These are phyloP conservation scores for Pygmarrhopalites habei DNA, from an alignment of 1,140 invertebrate genomes.

Conservation along the genomic window DNA sequence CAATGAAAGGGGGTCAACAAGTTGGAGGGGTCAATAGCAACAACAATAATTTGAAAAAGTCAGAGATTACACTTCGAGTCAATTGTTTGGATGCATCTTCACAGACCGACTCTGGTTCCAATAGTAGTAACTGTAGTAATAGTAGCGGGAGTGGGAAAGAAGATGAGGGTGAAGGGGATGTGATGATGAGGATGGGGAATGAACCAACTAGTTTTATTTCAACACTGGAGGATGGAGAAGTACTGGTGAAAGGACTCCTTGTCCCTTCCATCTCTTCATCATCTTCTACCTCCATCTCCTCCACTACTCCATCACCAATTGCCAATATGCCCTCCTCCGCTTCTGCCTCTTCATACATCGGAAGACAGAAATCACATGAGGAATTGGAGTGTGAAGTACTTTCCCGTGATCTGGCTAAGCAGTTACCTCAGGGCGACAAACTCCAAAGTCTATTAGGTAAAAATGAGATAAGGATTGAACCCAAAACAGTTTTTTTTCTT, in stretches of 20 bases:
- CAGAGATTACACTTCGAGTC: constrained; percentile 23
- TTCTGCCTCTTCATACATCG: constrained; percentile 36
- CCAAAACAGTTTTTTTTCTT: background rate
- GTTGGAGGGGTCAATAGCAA: no score
- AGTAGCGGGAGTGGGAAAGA: constrained; percentile 13
- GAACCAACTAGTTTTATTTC: no score
- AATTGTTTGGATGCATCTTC: constrained; percentile 31
- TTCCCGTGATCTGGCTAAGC: constrained; percentile 62
- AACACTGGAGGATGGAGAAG: no score
- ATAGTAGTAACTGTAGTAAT: constrained; percentile 14
- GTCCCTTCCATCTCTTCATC: no score
- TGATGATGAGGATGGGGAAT: background rate
- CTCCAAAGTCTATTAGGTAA: constrained; percentile 61
- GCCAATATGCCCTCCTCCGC: no score
- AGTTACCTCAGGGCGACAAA: constrained; percentile 58
- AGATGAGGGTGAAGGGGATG: background rate
- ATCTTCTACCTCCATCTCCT: background rate
- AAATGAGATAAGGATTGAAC: no score
- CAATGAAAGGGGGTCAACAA: background rate
- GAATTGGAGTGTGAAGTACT: constrained; percentile 73
- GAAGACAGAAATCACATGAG: constrained; percentile 58
- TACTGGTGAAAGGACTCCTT: no score
- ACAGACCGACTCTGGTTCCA: constrained; percentile 28
- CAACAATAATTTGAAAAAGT: no score
- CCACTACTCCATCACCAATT: background rate